Evolutionary conservation across 2,113 vertebrate genomes (phyloP).

Genomic region (Cochlearius cochlearius): DNA sequence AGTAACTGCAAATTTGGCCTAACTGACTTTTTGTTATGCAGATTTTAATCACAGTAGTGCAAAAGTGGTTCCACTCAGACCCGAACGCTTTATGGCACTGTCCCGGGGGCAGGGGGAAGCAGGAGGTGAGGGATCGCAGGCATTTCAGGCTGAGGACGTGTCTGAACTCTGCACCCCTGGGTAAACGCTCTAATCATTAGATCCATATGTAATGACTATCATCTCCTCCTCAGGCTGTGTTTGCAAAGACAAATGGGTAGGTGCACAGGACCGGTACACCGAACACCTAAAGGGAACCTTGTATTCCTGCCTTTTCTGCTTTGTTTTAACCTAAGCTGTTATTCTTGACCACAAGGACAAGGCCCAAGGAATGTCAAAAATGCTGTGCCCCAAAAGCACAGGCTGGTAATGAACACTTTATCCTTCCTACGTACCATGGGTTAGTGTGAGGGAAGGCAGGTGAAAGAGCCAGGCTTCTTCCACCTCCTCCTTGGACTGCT

Average conservation of each 20-base stretch:
- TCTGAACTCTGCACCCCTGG: background rate
- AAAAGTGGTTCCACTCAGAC: background rate
- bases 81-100: accelerated
- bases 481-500: background rate
- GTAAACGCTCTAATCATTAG: background rate
- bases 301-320: background rate
- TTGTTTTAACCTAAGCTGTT: background rate
- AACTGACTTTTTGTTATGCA: background rate
- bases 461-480: background rate
- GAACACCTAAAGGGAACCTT: background rate
- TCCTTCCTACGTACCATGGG: background rate
- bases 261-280: accelerated
- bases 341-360: background rate
- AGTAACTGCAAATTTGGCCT: constrained; percentile 6
- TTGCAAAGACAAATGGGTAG: background rate
- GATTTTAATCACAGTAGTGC: background rate
- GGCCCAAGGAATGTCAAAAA: background rate
- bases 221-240: background rate
- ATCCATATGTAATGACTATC: background rate
- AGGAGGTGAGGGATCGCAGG: background rate
- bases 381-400: background rate
- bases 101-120: background rate
- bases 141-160: background rate
- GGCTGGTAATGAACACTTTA: background rate
- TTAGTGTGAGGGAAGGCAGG: background rate